Base-by-base conservation (phyloP, 2,113 vertebrate genomes). In the Melanocharis versteri region DNA sequence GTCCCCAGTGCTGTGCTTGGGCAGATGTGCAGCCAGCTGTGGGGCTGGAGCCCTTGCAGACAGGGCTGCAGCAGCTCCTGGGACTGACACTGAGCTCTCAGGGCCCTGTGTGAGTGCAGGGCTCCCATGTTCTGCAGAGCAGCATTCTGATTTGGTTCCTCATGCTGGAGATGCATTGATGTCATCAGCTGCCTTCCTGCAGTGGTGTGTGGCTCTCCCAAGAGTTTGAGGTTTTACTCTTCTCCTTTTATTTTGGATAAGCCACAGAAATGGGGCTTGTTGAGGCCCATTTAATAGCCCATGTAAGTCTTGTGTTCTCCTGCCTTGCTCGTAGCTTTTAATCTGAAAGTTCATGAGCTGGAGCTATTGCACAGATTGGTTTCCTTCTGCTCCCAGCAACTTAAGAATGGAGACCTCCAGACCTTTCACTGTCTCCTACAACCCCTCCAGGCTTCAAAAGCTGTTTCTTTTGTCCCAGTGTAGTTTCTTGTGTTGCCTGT, bases 61-160 rank as follows among this genome's bases (percentile, higher is more conserved):
- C 5, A 3, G 58, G 37, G 60, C 56, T 2, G 17, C 0, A 2
- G 70, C 53, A 30, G 70, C n/a, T 86, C 27, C 33, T 28, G 54
- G n/a, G 23, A 5, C 33, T 42, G 27, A 28, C 33, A 9, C 83
- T 31, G 54, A 53, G 28, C 54, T 70, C 47, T 13, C 19, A 13
- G 62, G 83, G 39, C 4, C 3, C 72, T 39, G 21, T 39, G 58
- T 24, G 47, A 7, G 44, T 28, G 7, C 14, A 18, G 33, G 53
- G 35, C 81, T 56, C 40, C 37, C 1, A 2, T 1, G 1, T 39
- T 69, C 15, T 18, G 48, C 24, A 26, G 23, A 58, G 30, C 23
- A 12, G 1, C 2, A 1, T n/a, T 64, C 19, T 5, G 3, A 0
- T 18, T 18, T 31, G 48, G 31, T 6, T n/a, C 21, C 39, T 48